Evolutionary conservation across 1,140 invertebrate genomes (phyloP).

Genomic region (Magallana gigas): DNA sequence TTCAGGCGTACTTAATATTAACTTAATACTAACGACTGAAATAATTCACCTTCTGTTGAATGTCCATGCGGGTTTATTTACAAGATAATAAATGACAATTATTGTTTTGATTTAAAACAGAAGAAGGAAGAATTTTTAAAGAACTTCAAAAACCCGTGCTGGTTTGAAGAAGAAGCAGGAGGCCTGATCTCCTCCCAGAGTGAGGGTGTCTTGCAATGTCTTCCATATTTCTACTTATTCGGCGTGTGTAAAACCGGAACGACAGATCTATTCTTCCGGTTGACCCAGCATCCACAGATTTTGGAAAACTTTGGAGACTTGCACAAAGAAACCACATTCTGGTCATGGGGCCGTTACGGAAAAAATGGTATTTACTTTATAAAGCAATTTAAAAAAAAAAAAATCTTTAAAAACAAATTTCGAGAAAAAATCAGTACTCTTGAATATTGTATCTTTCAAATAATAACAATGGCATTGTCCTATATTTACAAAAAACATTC

Average conservation of each 20-base stretch:
- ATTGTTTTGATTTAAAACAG: conserved; percentile 41
- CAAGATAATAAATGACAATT: no score
- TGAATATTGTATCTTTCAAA: no score
- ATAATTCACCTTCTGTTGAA: no score
- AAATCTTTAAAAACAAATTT: no score
- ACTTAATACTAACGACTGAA: no score
- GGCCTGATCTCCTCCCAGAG: not conserved
- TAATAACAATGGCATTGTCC: no score
- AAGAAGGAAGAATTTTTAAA: conserved; percentile 57
- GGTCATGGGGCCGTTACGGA: conserved; percentile 72
- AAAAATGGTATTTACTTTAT: conserved; percentile 18
- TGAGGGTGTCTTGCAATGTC: conserved; percentile 55
- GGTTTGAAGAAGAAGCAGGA: conserved; percentile 52
- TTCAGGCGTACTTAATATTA: no score
- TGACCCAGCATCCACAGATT: conserved; percentile 66
- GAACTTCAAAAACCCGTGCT: conserved; percentile 73
- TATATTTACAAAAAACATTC: no score
- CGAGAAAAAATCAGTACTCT: no score
- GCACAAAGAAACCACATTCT: conserved; percentile 72
- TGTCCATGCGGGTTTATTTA: no score
- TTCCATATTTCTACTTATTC: conserved; percentile 73
- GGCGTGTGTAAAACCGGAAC: conserved; percentile 73
- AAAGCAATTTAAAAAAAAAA: no score
- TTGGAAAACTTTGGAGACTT: conserved; percentile 59
- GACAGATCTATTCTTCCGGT: conserved; percentile 67